Evolutionary conservation across 2,797 vertebrate species (phyloP), one percentile per base, ranked within the genome.

Genomic region (Gastrophryne carolinensis): DNA sequence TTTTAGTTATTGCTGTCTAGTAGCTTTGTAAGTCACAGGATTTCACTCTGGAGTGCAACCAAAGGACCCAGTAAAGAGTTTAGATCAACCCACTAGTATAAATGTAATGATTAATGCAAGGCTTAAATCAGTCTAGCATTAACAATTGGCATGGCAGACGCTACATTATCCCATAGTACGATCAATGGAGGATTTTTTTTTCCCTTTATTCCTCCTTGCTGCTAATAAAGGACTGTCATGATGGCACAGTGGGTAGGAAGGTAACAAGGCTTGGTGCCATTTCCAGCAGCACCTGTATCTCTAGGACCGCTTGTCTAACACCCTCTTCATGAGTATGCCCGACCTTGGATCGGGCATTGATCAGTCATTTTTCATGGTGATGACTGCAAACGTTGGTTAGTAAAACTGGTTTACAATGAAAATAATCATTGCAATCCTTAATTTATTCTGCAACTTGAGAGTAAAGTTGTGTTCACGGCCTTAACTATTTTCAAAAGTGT

Each of bases 181-280:
- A 47, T 47, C 41, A 47, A 47, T 47, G 41, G 41, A 47, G 41
- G 41, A 47, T 53, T 30, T 53, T 53, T 52, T 57, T 56, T 23
- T 30, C 23, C 1, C 56, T 61, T 50, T 57, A 19, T 12, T 15
- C 6, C 35, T 11, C 34, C 39, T 49, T 63, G 23, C 57, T 71
- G 66, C 61, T 65, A 47, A 41, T 30, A 41, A 21, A 34, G 50
- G 39, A 24, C 39, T 58, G 35, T 15, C 27, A 17, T 12, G 15
- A 10, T 32, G 23, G 34, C 29, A n/a, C 24, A 34, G 72, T 17
- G 53, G 60, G 66, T 15, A 74, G 37, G 35, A 53, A 39, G 67
- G 64, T 77, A 53, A 75, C 17, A 12, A 2, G 13, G 7, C 50
- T 24, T 26, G 6, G 32, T 19, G 35, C 47, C 34, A 41, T 56